Evolutionary conservation across 2,888 invertebrate species (phyloP).

Genomic region (Leucophora obtusa): DNA sequence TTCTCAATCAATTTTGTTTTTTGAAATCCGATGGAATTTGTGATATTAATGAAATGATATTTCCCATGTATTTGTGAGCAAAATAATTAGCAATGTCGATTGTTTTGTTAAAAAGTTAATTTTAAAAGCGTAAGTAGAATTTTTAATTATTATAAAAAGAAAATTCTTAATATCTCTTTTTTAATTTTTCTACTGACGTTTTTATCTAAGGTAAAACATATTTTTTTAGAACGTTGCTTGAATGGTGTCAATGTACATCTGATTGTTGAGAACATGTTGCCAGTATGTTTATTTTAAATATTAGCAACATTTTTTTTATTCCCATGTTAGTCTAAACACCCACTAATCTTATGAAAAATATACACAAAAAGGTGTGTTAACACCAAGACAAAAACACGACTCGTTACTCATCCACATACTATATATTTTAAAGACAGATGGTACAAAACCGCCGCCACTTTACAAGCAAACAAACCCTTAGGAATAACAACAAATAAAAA

Average conservation of each 20-base stretch:
- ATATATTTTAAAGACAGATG: neutral
- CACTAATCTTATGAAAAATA: conserved; percentile 25
- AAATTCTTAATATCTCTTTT: no score
- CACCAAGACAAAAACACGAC: neutral
- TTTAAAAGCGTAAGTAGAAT: no score
- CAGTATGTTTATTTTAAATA: conserved; percentile 29
- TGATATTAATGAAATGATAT: no score
- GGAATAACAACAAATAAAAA: conserved; percentile 16
- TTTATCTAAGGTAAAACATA: no score
- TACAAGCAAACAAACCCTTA: neutral
- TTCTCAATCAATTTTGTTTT: no score
- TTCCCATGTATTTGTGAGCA: no score
- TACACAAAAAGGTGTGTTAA: neutral
- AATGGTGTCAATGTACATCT: neutral
- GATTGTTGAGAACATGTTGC: conserved; percentile 23
- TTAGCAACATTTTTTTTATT: conserved; percentile 34
- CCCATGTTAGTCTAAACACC: conserved; percentile 24
- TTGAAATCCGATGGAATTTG: no score
- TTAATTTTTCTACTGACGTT: no score
- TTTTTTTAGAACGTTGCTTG: neutral
- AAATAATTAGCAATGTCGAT: no score
- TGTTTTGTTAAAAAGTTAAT: no score
- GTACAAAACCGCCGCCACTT: neutral
- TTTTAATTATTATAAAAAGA: no score
- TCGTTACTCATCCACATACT: conserved; percentile 3